phyloP scores from a whole-genome alignment of 2,113 vertebrate species.

The Orycteropus afer region DNA sequence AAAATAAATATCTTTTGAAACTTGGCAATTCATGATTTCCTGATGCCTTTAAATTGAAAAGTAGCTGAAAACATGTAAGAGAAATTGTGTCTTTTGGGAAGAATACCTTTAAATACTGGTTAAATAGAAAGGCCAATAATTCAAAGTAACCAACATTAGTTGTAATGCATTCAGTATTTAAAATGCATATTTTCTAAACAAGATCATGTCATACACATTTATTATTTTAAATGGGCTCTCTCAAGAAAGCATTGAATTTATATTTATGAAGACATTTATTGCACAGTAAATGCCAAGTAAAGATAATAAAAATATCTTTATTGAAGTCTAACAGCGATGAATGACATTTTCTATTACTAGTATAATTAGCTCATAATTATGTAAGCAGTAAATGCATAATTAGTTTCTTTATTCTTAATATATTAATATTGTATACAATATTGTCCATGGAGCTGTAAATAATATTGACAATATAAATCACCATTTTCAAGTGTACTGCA shows the following conservation, averaged over 20 bases:
- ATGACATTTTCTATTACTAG: constrained; percentile 69
- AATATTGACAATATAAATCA: constrained; percentile 71
- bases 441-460: constrained; percentile 62
- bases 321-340: constrained; percentile 59
- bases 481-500: neutral
- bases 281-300: constrained; percentile 69
- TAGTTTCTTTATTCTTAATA: constrained; percentile 66
- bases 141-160: neutral
- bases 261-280: constrained; percentile 76
- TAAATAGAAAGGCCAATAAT: neutral
- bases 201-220: constrained; percentile 66
- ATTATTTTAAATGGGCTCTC: constrained; percentile 63
- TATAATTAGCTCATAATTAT: constrained; percentile 74
- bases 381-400: constrained; percentile 75
- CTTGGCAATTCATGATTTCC: neutral
- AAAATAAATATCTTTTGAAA: neutral
- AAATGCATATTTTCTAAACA: constrained; percentile 66
- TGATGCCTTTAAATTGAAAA: constrained; percentile 30
- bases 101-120: neutral
- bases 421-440: constrained; percentile 65
- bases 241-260: constrained; percentile 70
- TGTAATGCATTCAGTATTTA: constrained; percentile 66
- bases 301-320: constrained; percentile 72
- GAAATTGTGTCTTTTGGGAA: neutral
- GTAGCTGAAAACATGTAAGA: constrained; percentile 9